Conservation (phyloP, 2,888 invertebrate species). For the Amorpha juglandis region DNA sequence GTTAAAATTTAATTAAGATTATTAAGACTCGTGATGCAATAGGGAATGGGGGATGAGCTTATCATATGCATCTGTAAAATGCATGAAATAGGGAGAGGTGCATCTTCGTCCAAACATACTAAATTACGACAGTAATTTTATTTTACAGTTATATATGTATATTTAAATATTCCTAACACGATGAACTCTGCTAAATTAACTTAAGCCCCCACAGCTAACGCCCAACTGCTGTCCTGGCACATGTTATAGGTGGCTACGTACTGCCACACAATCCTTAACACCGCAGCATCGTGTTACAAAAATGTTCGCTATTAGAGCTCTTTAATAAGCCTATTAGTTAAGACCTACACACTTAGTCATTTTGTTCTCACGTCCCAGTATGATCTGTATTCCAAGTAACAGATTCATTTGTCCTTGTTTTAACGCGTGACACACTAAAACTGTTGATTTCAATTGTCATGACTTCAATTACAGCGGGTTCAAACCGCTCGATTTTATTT, state of each 20-base stretch:
- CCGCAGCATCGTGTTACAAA: conserved; percentile 63
- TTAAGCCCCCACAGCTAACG: not conserved
- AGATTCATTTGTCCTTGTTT: conserved; percentile 13
- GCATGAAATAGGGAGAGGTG: too few relatives aligned
- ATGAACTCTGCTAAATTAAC: not conserved
- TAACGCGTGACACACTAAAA: not conserved
- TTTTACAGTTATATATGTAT: too few relatives aligned
- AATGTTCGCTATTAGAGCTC: conserved; percentile 58
- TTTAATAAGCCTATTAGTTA: conserved; percentile 58
- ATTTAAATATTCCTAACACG: too few relatives aligned
- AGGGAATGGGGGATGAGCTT: too few relatives aligned
- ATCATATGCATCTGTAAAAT: too few relatives aligned
- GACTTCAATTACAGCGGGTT: not conserved
- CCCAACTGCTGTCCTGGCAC: not conserved
- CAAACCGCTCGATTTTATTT: too few relatives aligned
- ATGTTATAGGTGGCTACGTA: conserved; percentile 52
- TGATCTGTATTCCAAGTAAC: not conserved
- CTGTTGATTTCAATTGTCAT: not conserved
- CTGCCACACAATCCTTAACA: conserved; percentile 44
- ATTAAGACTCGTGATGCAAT: too few relatives aligned
- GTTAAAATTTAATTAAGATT: too few relatives aligned
- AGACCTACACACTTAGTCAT: conserved; percentile 30
- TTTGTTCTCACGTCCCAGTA: not conserved
- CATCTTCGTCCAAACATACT: too few relatives aligned
- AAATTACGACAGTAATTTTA: too few relatives aligned